Conservation (phyloP, 2,113 vertebrate genomes). For the Crotalus horridus region DNA sequence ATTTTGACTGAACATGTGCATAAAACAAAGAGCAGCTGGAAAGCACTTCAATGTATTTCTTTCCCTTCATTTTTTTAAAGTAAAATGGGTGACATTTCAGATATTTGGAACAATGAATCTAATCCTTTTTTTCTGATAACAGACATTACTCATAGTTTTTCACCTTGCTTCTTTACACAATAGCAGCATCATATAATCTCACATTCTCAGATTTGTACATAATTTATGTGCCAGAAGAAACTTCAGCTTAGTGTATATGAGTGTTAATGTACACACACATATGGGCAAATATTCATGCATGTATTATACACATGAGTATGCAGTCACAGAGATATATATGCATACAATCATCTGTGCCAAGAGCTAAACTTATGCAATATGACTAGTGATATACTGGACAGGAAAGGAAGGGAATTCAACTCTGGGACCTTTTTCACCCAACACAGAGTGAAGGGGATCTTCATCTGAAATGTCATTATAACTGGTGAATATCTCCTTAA, state of each 20-base stretch:
- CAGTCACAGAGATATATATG: background rate
- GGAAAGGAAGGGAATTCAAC: background rate
- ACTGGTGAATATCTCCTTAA: background rate
- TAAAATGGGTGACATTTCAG: conserved; percentile 37
- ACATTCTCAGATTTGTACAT: background rate
- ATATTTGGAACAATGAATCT: conserved; percentile 41
- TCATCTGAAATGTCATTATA: background rate
- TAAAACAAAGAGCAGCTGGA: conserved; percentile 53
- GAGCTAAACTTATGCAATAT: background rate
- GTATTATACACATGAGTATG: background rate
- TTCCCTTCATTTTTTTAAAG: conserved; percentile 1
- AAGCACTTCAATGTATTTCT: conserved; percentile 4
- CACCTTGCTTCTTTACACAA: conserved; percentile 43
- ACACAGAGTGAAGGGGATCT: background rate
- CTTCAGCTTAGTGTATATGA: background rate
- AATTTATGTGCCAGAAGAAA: conserved; percentile 7
- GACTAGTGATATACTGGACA: background rate
- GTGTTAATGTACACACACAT: background rate
- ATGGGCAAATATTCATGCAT: background rate
- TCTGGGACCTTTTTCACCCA: background rate
- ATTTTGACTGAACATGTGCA: conserved; percentile 46
- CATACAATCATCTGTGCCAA: background rate
- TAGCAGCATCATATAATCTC: background rate
- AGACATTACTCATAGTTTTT: conserved; percentile 31
- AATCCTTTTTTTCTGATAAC: conserved; percentile 46